A percentile compares a stretch with the other conserved stretches of the same genome.
These are phyloP conservation scores for Nymphalis urticae DNA, from an alignment of 2,888 invertebrate genomes.

Conservation along the genomic window DNA sequence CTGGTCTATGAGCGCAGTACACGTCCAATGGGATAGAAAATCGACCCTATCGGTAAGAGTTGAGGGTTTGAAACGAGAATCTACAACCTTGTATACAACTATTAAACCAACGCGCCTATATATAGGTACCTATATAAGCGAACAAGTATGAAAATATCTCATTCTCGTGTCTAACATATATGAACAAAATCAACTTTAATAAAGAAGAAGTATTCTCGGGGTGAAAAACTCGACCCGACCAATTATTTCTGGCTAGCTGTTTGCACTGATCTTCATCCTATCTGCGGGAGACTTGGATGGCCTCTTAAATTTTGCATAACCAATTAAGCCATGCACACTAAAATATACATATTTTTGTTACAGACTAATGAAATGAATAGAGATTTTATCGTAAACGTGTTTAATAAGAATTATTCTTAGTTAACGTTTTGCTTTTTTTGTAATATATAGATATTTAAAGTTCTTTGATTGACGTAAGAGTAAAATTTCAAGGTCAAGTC, in stretches of 20 bases:
- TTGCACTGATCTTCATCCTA: constrained; percentile 65
- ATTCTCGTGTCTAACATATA: not conserved
- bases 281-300: constrained; percentile 72
- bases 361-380: constrained; percentile 30
- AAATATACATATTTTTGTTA: constrained; percentile 58
- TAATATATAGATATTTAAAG: too few species aligned
- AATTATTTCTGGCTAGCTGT: constrained; percentile 62
- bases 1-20: too few species aligned
- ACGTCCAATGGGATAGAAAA: too few species aligned
- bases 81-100: too few species aligned
- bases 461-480: too few species aligned
- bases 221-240: constrained; percentile 48
- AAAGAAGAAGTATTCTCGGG: constrained; percentile 48
- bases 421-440: too few species aligned
- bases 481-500: too few species aligned
- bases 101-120: not conserved
- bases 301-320: constrained; percentile 78
- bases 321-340: constrained; percentile 76
- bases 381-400: constrained; percentile 4
- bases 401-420: too few species aligned
- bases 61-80: too few species aligned
- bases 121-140: not conserved
- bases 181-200: constrained; percentile 7
- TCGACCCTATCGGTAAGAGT: too few species aligned
- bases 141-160: not conserved